Evolutionary conservation across 2,113 vertebrate genomes (phyloP).

Genomic region (Alaudala cheleensis): DNA sequence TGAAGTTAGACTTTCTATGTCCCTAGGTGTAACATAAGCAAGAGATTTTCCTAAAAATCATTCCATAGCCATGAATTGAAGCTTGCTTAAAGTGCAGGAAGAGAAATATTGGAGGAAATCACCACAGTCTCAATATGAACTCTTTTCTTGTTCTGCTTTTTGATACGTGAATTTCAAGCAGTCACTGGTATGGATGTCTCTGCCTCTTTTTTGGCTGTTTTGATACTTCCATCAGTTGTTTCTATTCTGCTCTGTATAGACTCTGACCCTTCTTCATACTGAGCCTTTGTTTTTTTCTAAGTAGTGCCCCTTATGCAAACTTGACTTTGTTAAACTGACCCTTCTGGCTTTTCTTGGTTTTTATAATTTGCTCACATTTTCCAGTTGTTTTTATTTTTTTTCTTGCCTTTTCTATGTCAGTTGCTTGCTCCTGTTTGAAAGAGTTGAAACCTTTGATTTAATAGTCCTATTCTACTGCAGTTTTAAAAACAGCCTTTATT

Average conservation of each 20-base stretch:
- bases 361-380: background rate
- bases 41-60: background rate
- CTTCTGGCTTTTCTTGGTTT: background rate
- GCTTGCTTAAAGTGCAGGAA: background rate
- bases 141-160: background rate
- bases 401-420: background rate
- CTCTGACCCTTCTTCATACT: accelerated
- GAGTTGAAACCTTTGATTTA: background rate
- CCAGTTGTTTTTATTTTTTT: background rate
- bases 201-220: background rate
- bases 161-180: background rate
- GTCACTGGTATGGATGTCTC: background rate
- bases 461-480: background rate
- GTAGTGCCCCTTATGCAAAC: background rate
- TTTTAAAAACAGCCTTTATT: background rate
- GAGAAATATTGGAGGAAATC: background rate
- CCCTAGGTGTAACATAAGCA: background rate
- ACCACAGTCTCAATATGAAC: background rate
- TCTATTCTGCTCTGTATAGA: background rate
- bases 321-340: background rate
- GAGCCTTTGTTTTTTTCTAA: background rate
- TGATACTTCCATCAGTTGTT: accelerated
- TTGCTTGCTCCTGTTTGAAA: background rate
- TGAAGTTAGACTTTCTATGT: background rate
- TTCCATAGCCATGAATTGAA: background rate